These are phyloP conservation scores for Eurosta solidaginis DNA, from an alignment of 1,140 invertebrate genomes.

Conservation along the genomic window DNA sequence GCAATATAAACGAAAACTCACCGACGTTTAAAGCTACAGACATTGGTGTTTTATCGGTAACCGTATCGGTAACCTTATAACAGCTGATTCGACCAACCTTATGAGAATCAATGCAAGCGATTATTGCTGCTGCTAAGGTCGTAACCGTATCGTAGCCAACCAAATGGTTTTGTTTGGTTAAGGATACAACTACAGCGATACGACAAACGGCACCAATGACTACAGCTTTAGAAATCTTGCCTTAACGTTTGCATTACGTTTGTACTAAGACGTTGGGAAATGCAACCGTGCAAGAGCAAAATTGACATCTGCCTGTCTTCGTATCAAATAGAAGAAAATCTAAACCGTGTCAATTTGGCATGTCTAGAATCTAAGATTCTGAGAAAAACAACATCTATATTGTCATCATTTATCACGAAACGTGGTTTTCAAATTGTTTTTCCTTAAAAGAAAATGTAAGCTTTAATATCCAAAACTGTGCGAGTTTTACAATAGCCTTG, in stretches of 20 bases:
- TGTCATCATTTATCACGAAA: neutral
- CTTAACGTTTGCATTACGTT: neutral
- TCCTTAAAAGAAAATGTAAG: neutral
- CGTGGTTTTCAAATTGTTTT: neutral
- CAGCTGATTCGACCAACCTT: no score
- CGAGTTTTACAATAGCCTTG: neutral
- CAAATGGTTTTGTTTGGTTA: no score
- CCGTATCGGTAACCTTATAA: no score
- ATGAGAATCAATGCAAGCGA: no score
- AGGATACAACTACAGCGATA: no score
- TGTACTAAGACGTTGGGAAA: neutral
- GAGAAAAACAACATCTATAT: neutral
- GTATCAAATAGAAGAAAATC: slow-evolving; percentile 26
- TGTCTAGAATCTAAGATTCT: slow-evolving; percentile 2
- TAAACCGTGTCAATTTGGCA: slow-evolving; percentile 7
- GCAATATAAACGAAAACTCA: no score
- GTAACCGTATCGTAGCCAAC: no score
- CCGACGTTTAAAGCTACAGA: no score
- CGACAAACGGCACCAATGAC: no score
- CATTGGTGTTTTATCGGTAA: no score
- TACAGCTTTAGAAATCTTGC: no score
- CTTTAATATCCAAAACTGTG: neutral
- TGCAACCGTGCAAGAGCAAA: neutral
- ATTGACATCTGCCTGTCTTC: slow-evolving; percentile 4
- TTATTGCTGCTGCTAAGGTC: no score